These are phyloP conservation scores for Papilio helenus DNA, from an alignment of 1,140 invertebrate species.

Conservation along the genomic window DNA sequence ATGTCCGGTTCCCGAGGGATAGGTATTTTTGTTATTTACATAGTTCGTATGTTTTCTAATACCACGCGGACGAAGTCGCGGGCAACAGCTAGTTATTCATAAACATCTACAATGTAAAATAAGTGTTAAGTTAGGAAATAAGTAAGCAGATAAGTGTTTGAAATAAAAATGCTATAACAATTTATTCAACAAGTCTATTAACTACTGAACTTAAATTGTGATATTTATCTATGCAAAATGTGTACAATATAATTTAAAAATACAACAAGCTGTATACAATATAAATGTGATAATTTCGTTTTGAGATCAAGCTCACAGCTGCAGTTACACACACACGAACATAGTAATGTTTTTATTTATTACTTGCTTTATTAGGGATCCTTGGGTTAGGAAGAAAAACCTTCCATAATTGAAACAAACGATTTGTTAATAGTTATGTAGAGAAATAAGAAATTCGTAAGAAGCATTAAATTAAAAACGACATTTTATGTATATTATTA, in stretches of 20 bases:
- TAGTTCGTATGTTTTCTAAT: too few species aligned
- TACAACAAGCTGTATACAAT: constrained; percentile 43
- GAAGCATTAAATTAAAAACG: too few species aligned
- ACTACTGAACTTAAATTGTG: not conserved
- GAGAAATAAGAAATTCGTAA: too few species aligned
- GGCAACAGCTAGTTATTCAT: too few species aligned
- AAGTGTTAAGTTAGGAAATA: not conserved
- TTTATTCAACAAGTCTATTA: not conserved
- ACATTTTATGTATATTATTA: too few species aligned
- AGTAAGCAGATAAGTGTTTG: not conserved
- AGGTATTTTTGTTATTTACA: too few species aligned
- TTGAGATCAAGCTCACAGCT: constrained; percentile 44
- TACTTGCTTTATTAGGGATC: constrained; percentile 43
- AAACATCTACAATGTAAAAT: not conserved
- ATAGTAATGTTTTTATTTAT: constrained; percentile 52
- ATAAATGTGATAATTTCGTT: constrained; percentile 50
- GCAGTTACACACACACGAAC: constrained; percentile 9
- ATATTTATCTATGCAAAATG: constrained; percentile 24
- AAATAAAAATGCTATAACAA: not conserved
- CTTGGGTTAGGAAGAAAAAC: not conserved
- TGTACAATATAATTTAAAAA: constrained; percentile 28
- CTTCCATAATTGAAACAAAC: not conserved
- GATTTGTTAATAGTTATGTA: too few species aligned
- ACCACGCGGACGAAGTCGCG: too few species aligned
- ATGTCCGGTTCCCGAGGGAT: too few species aligned